These are phyloP conservation scores for Nebria brevicollis DNA, from an alignment of 2,888 invertebrate genomes.

Conservation along the genomic window DNA sequence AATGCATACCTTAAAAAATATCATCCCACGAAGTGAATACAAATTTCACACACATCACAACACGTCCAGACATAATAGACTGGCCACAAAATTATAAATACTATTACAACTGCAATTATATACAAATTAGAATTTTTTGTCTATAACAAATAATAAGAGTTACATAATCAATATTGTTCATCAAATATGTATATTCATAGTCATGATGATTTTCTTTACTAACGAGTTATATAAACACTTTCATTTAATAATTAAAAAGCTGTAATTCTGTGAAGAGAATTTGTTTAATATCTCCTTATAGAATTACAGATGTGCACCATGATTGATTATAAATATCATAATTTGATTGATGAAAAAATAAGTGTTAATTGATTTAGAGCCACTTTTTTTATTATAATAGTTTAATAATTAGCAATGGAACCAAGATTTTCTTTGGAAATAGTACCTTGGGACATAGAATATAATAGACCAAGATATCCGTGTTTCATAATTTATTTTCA, in stretches of 20 bases:
- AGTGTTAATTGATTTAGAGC: no score
- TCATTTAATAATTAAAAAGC: no score
- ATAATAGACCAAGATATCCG: slow-evolving; percentile 35
- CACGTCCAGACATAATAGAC: neutral
- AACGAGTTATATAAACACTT: no score
- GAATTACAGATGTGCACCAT: no score
- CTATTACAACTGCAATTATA: neutral
- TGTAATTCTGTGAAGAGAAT: no score
- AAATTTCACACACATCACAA: neutral
- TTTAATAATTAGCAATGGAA: neutral
- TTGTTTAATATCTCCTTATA: no score
- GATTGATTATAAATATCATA: no score
- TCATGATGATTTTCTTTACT: no score
- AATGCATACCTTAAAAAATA: neutral
- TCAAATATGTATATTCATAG: no score
- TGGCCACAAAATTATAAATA: neutral
- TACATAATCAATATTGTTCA: neutral
- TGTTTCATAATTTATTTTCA: slow-evolving; percentile 42
- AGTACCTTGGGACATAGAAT: slow-evolving; percentile 20
- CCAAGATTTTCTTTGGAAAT: slow-evolving; percentile 3
- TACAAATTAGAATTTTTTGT: neutral
- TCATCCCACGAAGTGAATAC: neutral
- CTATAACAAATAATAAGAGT: neutral
- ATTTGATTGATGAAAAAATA: no score
- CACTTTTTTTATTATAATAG: neutral